Base-by-base conservation (phyloP, 30 jellyfish, hydroid and myxozoan genomes). In the Nemopilema nomurai region DNA sequence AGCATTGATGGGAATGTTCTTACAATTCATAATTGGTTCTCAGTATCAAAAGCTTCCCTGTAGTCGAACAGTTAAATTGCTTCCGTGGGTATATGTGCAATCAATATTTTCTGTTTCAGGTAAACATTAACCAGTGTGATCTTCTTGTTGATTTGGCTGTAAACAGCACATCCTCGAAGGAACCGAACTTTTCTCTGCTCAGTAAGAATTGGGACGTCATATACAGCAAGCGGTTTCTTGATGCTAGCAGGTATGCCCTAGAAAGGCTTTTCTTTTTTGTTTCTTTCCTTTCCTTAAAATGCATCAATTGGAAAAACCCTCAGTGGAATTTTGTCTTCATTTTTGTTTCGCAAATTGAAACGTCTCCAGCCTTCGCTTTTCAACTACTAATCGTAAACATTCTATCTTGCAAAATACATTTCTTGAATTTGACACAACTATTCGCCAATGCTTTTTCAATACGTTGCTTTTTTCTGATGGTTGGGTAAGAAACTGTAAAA, bases 121-220 rank as follows among this genome's bases (percentile, higher is more conserved):
- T 88, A 3, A 57, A 78, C 29, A 74, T 89, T 23, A 66, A 71
- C 31, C 90, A 95, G 1, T 95, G 99, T 71, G 97, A 95, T 49
- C 73, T 95, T 26, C 91, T 95, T 50, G 89, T 95, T n/a, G 99
- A 95, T 49, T 76, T 95, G 0, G 94, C 90, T 0, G 67, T 82
- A 62, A 68, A 71, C 21, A 77, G 89, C 67, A 93, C 87, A 4
- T 86, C 98, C 16, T 28, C 78, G 67, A 62, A 71, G 67, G 99
- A 95, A 84, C 92, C 90, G 26, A 95, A 95, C 52, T 95, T 41
- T 70, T 84, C 97, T n/a, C 90, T 62, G 16, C 41, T 53, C 18
- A 30, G 24, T 18, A 90, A 85, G 24, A 53, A 86, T 57, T 95
- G 99, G 99, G 92, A 90, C 25, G 65, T 87, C 19, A 30, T 90